These are phyloP conservation scores for Lagopus leucura DNA, from an alignment of 2,113 vertebrate species.

Conservation along the genomic window DNA sequence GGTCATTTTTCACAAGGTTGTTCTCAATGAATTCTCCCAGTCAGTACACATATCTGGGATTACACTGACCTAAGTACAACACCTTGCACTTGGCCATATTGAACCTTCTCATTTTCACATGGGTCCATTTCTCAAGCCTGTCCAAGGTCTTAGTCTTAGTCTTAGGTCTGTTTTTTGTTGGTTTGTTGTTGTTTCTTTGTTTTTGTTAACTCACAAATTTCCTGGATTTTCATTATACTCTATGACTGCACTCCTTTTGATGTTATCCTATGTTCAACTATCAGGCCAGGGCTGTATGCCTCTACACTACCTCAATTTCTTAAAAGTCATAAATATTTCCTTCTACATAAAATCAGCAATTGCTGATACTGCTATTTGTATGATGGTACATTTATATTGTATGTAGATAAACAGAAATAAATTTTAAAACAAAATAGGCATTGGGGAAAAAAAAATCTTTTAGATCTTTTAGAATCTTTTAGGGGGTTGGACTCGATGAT, in stretches of 20 bases:
- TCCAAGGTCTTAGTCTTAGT: not conserved
- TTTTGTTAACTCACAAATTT: not conserved
- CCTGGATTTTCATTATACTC: not conserved
- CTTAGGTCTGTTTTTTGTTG: not conserved
- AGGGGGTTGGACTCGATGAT: too few relatives aligned
- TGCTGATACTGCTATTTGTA: not conserved
- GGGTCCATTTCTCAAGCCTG: too few relatives aligned
- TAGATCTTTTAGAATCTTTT: too few relatives aligned
- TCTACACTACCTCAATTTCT: not conserved
- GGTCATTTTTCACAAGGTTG: too few relatives aligned
- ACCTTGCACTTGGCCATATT: too few relatives aligned
- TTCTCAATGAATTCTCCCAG: too few relatives aligned
- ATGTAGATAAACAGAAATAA: not conserved
- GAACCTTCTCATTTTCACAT: too few relatives aligned
- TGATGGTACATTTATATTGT: not conserved
- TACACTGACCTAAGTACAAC: too few relatives aligned
- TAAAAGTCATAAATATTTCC: not conserved
- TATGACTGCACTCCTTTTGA: not conserved
- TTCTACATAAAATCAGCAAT: not conserved
- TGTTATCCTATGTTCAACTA: not conserved
- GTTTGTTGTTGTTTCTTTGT: not conserved
- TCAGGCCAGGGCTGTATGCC: not conserved
- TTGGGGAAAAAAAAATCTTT: accelerated
- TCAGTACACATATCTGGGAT: too few relatives aligned
- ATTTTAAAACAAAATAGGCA: not conserved